These are phyloP conservation scores for Arion vulgaris DNA, from an alignment of 1,140 invertebrate species.

Conservation along the genomic window DNA sequence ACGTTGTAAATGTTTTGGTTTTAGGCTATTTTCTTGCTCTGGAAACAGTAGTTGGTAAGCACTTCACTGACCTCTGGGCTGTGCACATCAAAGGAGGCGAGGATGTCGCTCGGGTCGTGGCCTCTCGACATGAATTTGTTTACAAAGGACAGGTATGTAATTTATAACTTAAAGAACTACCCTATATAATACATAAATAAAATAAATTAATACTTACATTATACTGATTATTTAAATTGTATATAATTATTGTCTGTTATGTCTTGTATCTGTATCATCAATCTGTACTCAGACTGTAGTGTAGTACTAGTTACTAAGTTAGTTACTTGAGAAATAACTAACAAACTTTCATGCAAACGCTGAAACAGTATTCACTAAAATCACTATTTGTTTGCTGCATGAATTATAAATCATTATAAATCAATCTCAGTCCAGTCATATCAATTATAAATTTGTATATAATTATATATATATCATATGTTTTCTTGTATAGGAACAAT, in stretches of 20 bases:
- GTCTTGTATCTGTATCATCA: neutral
- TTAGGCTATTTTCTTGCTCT: slow-evolving; percentile 49
- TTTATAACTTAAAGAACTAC: neutral
- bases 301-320: too few species aligned
- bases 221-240: neutral
- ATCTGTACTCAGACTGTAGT: too few species aligned
- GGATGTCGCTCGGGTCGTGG: slow-evolving; percentile 50
- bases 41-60: slow-evolving; percentile 47
- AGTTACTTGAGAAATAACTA: too few species aligned
- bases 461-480: too few species aligned
- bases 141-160: slow-evolving; percentile 57
- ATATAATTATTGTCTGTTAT: neutral
- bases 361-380: too few species aligned
- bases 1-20: slow-evolving; percentile 50
- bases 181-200: neutral
- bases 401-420: too few species aligned
- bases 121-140: slow-evolving; percentile 59
- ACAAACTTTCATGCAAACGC: too few species aligned
- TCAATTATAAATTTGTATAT: too few species aligned
- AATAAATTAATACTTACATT: neutral
- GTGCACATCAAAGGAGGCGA: slow-evolving; percentile 59
- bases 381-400: too few species aligned
- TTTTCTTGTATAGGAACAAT: too few species aligned
- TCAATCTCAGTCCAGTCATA: too few species aligned
- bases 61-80: slow-evolving; percentile 63